Percentiles rank a stretch among this genome's conserved stretches.
Evolutionary conservation across 2,797 vertebrate genomes (phyloP).

Genomic region (Linurgus olivaceus): DNA sequence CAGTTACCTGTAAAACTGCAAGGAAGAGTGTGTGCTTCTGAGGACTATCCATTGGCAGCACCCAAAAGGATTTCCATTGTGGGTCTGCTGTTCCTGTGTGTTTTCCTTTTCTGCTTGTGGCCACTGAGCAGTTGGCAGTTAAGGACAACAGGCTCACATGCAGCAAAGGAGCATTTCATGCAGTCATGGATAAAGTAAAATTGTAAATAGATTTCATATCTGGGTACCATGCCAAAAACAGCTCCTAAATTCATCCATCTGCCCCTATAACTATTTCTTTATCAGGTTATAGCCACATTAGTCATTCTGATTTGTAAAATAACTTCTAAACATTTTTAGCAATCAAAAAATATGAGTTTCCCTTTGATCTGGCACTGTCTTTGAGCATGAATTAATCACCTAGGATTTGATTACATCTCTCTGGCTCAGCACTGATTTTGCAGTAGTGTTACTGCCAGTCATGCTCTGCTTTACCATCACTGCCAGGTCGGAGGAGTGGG

Average conservation of each 20-base stretch:
- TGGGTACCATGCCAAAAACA: background rate
- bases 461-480: background rate
- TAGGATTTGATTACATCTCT: background rate
- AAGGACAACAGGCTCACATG: background rate
- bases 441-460: background rate
- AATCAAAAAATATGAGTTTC: background rate
- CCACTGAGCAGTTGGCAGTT: background rate
- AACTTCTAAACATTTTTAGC: background rate
- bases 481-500: background rate
- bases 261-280: background rate
- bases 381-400: background rate
- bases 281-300: background rate
- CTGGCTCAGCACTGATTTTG: background rate
- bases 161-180: background rate
- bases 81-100: background rate
- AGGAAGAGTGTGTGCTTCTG: constrained; percentile 70
- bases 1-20: constrained; percentile 75
- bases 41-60: background rate
- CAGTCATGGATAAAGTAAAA: background rate
- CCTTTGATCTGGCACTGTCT: background rate
- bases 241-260: background rate
- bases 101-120: background rate
- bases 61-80: background rate
- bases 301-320: background rate
- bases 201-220: background rate